phyloP scores from a whole-genome alignment of 2,113 vertebrate genomes.

The Leptocoma aspasia region DNA sequence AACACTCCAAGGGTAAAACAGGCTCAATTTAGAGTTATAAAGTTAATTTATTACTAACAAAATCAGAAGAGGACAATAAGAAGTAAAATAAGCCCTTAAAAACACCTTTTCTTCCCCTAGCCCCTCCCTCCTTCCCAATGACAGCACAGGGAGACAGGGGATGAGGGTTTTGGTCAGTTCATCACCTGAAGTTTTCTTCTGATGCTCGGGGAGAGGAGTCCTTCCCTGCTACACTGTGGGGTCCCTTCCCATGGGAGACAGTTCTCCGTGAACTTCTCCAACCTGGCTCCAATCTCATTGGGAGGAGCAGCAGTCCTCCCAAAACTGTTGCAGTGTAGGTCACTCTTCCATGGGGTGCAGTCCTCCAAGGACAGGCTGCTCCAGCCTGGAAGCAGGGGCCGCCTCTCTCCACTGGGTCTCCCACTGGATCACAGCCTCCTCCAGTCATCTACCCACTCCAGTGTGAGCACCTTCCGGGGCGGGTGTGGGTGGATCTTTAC shows the following conservation, averaged over 20 bases:
- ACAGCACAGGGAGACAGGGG: background rate
- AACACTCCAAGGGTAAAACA: background rate
- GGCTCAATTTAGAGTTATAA: background rate
- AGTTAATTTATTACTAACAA: background rate
- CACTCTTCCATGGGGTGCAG: background rate
- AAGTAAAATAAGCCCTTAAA: background rate
- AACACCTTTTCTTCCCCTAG: background rate
- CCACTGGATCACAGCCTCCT: background rate
- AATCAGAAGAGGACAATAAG: background rate
- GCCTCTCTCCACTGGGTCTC: rapidly evolving
- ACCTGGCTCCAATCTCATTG: rapidly evolving
- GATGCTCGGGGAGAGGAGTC: background rate
- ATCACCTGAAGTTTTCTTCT: background rate
- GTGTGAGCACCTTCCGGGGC: background rate
- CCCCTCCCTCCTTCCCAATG: background rate
- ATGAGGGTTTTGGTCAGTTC: background rate
- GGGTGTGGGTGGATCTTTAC: background rate
- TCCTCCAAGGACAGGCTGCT: background rate
- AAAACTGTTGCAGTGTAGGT: background rate
- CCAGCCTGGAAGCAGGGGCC: background rate
- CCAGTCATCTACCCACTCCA: rapidly evolving
- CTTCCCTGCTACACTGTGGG: background rate
- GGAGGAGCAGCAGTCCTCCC: background rate
- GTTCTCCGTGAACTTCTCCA: background rate
- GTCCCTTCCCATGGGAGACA: background rate